Conservation (phyloP, 2,888 invertebrate species). For the Gastracanthus pulcherrimus region DNA sequence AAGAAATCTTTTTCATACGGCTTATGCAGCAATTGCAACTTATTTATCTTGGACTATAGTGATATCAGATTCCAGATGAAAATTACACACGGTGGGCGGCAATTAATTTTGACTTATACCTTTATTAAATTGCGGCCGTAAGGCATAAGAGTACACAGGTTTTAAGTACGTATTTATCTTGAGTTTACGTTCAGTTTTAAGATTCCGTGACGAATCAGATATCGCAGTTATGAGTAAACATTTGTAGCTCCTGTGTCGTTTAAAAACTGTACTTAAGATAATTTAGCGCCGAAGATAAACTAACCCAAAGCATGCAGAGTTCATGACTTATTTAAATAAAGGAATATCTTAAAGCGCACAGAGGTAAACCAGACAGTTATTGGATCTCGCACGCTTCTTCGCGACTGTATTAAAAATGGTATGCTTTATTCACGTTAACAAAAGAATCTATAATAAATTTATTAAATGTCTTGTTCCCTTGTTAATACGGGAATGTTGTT, state of each 20-base stretch:
- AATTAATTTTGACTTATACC: conserved; percentile 47
- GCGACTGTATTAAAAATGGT: no score
- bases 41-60: neutral
- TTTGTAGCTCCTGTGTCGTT: conserved; percentile 40
- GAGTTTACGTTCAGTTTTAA: conserved; percentile 1
- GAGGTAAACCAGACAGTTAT: neutral
- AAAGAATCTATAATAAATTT: no score
- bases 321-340: conserved; percentile 42
- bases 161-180: conserved; percentile 44
- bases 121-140: conserved; percentile 18
- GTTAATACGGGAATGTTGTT: no score
- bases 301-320: conserved; percentile 15
- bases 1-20: neutral
- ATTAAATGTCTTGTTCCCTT: no score
- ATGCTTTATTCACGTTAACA: no score
- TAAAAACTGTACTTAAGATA: conserved; percentile 44
- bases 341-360: neutral
- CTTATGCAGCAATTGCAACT: neutral
- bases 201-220: conserved; percentile 49
- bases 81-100: conserved; percentile 18
- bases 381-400: neutral
- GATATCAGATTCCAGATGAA: conserved; percentile 23
- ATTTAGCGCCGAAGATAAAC: conserved; percentile 13
- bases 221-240: conserved; percentile 30
- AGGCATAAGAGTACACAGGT: neutral